Evolutionary conservation across 2,113 vertebrate species (phyloP).

Genomic region (Gracilinanus agilis): DNA sequence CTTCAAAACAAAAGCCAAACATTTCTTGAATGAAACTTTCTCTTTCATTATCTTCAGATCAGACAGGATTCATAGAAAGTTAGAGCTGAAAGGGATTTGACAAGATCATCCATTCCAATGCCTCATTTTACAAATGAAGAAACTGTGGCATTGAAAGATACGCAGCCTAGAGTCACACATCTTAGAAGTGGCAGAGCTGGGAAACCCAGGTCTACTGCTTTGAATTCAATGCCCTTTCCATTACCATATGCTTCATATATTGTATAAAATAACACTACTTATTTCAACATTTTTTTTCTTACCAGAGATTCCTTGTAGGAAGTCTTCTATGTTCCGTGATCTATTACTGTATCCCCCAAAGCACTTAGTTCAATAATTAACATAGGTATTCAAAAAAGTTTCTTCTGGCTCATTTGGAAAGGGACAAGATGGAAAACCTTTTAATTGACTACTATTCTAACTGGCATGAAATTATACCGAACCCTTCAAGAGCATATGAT

Average conservation of each 20-base stretch:
- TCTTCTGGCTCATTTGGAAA: neutral
- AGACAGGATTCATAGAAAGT: neutral
- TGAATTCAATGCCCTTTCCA: neutral
- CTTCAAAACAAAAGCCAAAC: neutral
- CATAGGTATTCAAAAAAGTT: neutral
- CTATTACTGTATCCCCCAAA: neutral
- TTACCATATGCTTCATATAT: neutral
- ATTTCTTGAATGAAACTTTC: neutral
- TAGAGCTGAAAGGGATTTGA: neutral
- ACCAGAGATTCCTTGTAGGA: neutral
- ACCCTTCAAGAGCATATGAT: neutral
- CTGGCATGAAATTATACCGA: neutral
- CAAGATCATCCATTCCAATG: neutral
- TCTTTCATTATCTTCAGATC: neutral
- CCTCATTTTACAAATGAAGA: neutral
- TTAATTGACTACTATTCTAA: neutral
- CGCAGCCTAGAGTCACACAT: conserved; percentile 4
- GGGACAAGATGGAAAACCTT: neutral
- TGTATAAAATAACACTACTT: neutral
- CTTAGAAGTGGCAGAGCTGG: neutral
- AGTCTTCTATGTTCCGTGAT: neutral
- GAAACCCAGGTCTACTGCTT: neutral
- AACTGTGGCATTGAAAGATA: neutral
- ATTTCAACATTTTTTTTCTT: neutral
- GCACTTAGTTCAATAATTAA: neutral